phyloP scores from a whole-genome alignment of 2,888 invertebrate genomes.

The Ethmia dodecea region DNA sequence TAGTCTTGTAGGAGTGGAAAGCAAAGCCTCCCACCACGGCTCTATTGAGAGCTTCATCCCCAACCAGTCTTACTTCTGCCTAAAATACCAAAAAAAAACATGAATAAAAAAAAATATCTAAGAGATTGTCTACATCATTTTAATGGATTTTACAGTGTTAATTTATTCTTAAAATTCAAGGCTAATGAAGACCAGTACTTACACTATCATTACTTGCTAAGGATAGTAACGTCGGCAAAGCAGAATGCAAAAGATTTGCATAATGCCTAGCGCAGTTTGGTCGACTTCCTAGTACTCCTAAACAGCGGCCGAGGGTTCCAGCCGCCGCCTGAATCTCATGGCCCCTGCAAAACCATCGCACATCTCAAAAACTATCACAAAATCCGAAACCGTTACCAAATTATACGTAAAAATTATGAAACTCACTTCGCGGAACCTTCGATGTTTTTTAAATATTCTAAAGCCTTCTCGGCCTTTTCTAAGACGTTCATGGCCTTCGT shows the following conservation, averaged over 20 bases:
- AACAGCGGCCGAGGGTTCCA: slow-evolving; percentile 61
- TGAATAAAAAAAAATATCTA: not conserved
- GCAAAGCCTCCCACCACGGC: slow-evolving; percentile 67
- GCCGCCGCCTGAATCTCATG: slow-evolving; percentile 66
- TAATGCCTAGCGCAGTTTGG: slow-evolving; percentile 62
- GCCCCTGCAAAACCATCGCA: slow-evolving; percentile 37
- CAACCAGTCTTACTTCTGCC: slow-evolving; percentile 68
- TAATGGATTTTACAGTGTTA: too few species aligned
- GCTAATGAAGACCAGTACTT: slow-evolving; percentile 32
- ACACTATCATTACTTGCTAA: slow-evolving; percentile 69
- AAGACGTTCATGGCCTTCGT: slow-evolving; percentile 57
- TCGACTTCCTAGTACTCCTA: slow-evolving; percentile 61
- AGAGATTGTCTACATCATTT: too few species aligned
- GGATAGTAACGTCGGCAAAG: slow-evolving; percentile 58
- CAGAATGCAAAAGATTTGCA: slow-evolving; percentile 56
- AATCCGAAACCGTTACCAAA: slow-evolving; percentile 10
- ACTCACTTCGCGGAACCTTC: slow-evolving; percentile 59
- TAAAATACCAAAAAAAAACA: slow-evolving; percentile 25
- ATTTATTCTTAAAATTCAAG: too few species aligned
- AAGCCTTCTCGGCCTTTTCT: slow-evolving; percentile 69
- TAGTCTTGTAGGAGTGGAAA: slow-evolving; percentile 66
- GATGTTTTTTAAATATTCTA: slow-evolving; percentile 59
- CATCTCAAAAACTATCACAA: not conserved
- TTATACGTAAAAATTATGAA: slow-evolving; percentile 15
- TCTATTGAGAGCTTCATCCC: slow-evolving; percentile 69